Evolutionary conservation across 1,140 invertebrate species (phyloP).

Genomic region (Brachionus plicatilis): DNA sequence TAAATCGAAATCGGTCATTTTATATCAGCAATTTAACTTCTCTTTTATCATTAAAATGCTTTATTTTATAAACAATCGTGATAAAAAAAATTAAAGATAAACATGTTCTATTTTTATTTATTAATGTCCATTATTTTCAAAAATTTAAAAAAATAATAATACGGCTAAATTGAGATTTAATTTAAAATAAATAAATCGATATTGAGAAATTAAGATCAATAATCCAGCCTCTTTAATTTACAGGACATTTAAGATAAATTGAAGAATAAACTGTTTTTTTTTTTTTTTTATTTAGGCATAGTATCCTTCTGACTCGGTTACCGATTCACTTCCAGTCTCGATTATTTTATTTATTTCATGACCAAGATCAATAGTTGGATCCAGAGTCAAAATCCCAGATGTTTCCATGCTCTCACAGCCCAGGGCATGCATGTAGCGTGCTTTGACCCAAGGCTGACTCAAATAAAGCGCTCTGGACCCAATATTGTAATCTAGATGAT

Average conservation of each 20-base stretch:
- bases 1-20: background rate
- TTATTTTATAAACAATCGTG: background rate
- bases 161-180: background rate
- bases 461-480: constrained; percentile 3
- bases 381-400: constrained; percentile 10
- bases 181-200: background rate
- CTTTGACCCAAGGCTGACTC: constrained; percentile 27
- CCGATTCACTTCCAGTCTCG: background rate
- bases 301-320: constrained; percentile 17
- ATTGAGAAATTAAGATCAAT: background rate
- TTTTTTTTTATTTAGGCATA: constrained; percentile 21
- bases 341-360: constrained; percentile 27
- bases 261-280: background rate
- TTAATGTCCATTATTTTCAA: background rate
- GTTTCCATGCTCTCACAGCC: constrained; percentile 15
- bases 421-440: background rate
- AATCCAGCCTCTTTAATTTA: background rate
- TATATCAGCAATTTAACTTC: background rate
- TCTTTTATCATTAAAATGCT: background rate
- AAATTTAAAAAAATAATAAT: background rate
- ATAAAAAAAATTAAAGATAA: background rate
- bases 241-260: background rate
- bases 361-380: background rate
- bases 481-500: constrained; percentile 35
- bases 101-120: background rate